A percentile compares a stretch with the other conserved stretches of the same genome.
Conservation (phyloP, 1,140 invertebrate species). For the Physella acuta region DNA sequence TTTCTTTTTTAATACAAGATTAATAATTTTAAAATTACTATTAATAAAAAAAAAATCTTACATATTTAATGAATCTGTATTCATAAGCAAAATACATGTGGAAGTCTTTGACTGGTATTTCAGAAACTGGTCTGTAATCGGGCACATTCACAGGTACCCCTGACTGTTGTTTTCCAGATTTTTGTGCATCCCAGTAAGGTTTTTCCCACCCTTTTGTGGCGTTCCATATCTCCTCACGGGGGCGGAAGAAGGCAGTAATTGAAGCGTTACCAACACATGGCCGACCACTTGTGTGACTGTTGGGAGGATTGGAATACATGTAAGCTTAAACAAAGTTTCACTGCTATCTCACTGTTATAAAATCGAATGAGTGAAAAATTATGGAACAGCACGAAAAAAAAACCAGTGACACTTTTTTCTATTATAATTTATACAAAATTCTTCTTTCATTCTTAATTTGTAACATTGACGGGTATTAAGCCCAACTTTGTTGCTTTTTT, state of each 20-base stretch:
- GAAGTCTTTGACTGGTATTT: conserved; percentile 28
- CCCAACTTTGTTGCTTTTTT: too few relatives aligned
- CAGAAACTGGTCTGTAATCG: conserved; percentile 23
- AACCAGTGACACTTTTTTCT: too few relatives aligned
- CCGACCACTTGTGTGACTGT: conserved; percentile 61
- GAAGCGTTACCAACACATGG: conserved; percentile 78
- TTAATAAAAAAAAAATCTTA: conserved; percentile 23
- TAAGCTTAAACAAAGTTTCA: too few relatives aligned
- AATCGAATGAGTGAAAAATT: too few relatives aligned
- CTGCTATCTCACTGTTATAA: too few relatives aligned
- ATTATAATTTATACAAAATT: too few relatives aligned
- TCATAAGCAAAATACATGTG: conserved; percentile 30
- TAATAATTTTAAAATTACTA: background rate
- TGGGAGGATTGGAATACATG: too few relatives aligned
- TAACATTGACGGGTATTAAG: too few relatives aligned
- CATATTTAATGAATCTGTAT: conserved; percentile 34
- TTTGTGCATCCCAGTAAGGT: conserved; percentile 20
- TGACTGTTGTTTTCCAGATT: background rate
- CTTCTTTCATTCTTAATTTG: too few relatives aligned
- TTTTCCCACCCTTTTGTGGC: conserved; percentile 22
- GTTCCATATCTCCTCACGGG: conserved; percentile 31
- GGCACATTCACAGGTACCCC: conserved; percentile 14
- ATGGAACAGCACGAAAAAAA: too few relatives aligned
- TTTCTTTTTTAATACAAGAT: background rate
- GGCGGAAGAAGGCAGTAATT: conserved; percentile 68